Percentiles rank a stretch among this genome's conserved stretches.
These are phyloP conservation scores for Hormiphora californensis DNA, from an alignment of 37 sponge, comb jelly and placozoan species.

Conservation along the genomic window DNA sequence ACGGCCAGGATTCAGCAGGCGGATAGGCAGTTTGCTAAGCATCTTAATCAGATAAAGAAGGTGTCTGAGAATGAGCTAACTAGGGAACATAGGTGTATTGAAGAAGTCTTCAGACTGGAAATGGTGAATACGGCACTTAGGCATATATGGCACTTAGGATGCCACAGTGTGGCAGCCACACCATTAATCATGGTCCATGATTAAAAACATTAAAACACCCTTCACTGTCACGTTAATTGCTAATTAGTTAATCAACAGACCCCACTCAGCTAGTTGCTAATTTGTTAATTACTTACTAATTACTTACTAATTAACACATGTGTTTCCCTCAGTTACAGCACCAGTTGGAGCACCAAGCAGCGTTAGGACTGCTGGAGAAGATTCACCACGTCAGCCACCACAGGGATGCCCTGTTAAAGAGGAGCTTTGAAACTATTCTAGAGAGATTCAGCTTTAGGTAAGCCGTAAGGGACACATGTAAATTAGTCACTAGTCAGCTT, in stretches of 20 bases:
- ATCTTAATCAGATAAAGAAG: constrained; percentile 33
- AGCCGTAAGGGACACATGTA: too few species aligned
- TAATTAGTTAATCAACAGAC: too few species aligned
- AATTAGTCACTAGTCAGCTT: too few species aligned
- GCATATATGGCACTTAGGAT: too few species aligned
- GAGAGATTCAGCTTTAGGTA: constrained; percentile 44
- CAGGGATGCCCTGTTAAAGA: constrained; percentile 6
- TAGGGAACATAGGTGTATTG: constrained; percentile 10
- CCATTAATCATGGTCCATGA: too few species aligned
- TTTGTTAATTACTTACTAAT: too few species aligned
- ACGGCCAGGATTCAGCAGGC: constrained; percentile 50
- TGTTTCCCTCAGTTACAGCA: constrained; percentile 42
- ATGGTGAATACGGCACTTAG: too few species aligned
- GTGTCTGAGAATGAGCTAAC: constrained; percentile 29
- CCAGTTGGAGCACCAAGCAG: not conserved
- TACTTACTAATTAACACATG: too few species aligned
- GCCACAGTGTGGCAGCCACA: too few species aligned
- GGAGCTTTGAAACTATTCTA: constrained; percentile 49
- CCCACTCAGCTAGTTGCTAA: too few species aligned
- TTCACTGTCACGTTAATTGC: too few species aligned
- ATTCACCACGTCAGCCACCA: constrained; percentile 11
- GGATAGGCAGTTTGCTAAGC: constrained; percentile 34
- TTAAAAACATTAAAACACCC: too few species aligned
- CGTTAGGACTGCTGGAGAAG: not conserved
- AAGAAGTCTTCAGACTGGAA: constrained; percentile 54